These are phyloP conservation scores for Hirudinaria manillensis DNA, from an alignment of 2,888 invertebrate genomes.

Conservation along the genomic window DNA sequence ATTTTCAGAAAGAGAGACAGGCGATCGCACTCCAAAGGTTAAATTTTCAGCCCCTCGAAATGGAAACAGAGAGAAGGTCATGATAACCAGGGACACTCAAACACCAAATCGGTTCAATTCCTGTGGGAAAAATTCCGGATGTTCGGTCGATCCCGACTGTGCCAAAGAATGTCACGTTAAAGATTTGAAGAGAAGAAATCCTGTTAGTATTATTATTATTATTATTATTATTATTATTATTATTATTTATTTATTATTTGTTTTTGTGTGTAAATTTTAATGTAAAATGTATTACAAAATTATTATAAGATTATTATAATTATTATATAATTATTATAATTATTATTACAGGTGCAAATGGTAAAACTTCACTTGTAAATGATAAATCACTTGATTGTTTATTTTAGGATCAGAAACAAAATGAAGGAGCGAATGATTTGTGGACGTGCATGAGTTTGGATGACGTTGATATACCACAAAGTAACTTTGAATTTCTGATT, in stretches of 20 bases:
- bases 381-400: no score
- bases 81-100: background rate
- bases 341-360: no score
- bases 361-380: no score
- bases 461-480: no score
- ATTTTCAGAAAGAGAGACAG: no score
- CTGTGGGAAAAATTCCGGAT: background rate
- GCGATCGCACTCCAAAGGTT: no score
- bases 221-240: background rate
- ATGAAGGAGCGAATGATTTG: background rate
- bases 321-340: background rate
- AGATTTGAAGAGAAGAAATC: constrained; percentile 11
- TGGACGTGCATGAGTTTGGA: background rate
- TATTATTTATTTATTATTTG: no score
- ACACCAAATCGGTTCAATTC: background rate
- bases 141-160: background rate
- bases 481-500: no score
- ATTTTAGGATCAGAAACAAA: background rate
- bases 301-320: no score
- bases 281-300: no score
- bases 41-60: background rate
- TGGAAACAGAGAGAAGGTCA: background rate
- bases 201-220: background rate
- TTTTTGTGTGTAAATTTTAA: no score
- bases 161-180: background rate